These are phyloP conservation scores for Chloromyia formosa DNA, from an alignment of 2,888 invertebrate species.

Conservation along the genomic window DNA sequence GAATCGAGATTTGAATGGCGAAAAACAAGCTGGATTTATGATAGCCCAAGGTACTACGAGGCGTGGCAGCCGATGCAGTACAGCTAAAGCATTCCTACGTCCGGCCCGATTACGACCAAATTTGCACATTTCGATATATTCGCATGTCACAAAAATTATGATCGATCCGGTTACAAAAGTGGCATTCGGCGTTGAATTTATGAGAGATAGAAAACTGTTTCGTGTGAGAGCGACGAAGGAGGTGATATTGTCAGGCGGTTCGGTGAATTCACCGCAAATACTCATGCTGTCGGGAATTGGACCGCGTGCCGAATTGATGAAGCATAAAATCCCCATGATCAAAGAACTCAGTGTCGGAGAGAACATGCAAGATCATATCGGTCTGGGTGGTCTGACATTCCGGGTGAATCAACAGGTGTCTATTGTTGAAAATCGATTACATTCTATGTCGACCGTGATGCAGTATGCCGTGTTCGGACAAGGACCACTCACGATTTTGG, in stretches of 20 bases:
- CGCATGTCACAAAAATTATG: slow-evolving; percentile 80
- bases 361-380: slow-evolving; percentile 90
- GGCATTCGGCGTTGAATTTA: slow-evolving; percentile 84
- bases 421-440: slow-evolving; percentile 80
- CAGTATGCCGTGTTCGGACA: slow-evolving; percentile 85
- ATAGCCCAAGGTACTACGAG: slow-evolving; percentile 83
- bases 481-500: slow-evolving; percentile 85
- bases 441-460: slow-evolving; percentile 80
- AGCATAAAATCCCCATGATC: slow-evolving; percentile 79
- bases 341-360: slow-evolving; percentile 84
- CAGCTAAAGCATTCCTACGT: slow-evolving; percentile 86
- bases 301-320: slow-evolving; percentile 75
- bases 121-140: slow-evolving; percentile 83
- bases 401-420: slow-evolving; percentile 80
- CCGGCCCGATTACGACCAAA: slow-evolving; percentile 83
- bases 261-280: slow-evolving; percentile 92
- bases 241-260: slow-evolving; percentile 89
- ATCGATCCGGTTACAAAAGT: slow-evolving; percentile 78
- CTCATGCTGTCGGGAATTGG: slow-evolving; percentile 93
- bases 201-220: slow-evolving; percentile 76
- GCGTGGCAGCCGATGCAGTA: slow-evolving; percentile 85
- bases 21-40: slow-evolving; percentile 88
- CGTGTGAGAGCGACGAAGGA: slow-evolving; percentile 83
- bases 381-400: slow-evolving; percentile 85
- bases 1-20: slow-evolving; percentile 88